phyloP scores from a whole-genome alignment of 2,888 invertebrate genomes.

The Eremobia ochroleuca region DNA sequence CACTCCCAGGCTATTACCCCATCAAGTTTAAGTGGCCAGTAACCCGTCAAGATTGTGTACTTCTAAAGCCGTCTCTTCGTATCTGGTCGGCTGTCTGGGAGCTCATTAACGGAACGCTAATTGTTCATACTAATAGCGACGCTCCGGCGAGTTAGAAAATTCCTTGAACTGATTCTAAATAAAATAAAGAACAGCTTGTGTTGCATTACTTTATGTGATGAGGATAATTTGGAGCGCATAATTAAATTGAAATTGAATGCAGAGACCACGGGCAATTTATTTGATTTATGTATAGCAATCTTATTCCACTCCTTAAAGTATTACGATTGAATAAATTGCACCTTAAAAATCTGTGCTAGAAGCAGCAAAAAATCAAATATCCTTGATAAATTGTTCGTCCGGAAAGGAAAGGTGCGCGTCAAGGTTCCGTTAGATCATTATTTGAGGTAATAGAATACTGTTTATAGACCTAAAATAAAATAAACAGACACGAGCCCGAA shows the following conservation, averaged over 20 bases:
- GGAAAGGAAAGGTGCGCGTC: constrained; percentile 62
- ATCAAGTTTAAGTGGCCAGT: constrained; percentile 77
- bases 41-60: constrained; percentile 60
- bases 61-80: constrained; percentile 65
- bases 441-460: constrained; percentile 35
- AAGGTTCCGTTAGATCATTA: constrained; percentile 63
- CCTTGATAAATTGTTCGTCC: constrained; percentile 64
- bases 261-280: constrained; percentile 28
- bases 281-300: constrained; percentile 19
- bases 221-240: constrained; percentile 56
- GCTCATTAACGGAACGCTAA: constrained; percentile 89
- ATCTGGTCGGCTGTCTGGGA: constrained; percentile 81
- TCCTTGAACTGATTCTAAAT: constrained; percentile 87
- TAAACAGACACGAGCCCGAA: constrained; percentile 9
- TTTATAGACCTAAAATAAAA: constrained; percentile 9
- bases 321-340: constrained; percentile 17
- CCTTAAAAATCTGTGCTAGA: constrained; percentile 23
- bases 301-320: constrained; percentile 10
- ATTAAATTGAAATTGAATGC: constrained; percentile 48
- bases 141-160: constrained; percentile 83
- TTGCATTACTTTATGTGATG: constrained; percentile 63
- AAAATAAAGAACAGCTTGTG: constrained; percentile 79
- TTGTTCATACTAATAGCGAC: constrained; percentile 87
- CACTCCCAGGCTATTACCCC: constrained; percentile 77
- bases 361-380: constrained; percentile 45